Evolutionary conservation across 2,113 vertebrate species (phyloP), one percentile per base, ranked within the genome.

Genomic region (Alethe diademata): DNA sequence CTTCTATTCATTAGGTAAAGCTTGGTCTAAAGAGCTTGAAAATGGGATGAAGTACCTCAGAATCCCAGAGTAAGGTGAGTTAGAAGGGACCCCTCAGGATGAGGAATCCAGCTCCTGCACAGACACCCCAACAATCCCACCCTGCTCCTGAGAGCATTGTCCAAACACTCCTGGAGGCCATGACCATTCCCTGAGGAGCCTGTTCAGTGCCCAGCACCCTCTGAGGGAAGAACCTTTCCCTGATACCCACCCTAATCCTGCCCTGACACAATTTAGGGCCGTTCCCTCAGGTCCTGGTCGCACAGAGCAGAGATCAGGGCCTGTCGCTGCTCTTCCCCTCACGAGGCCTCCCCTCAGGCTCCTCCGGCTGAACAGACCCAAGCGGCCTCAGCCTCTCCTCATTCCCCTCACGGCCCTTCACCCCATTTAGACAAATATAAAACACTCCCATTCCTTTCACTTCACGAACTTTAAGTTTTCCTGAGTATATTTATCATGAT

Each of bases 141-240:
- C 35, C 43, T 75, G 71, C 12, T 19, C 51, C 71, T 43, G 31
- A 11, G 19, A 35, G 16, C 0, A 0, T 0, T 86, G 25, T 50
- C 20, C 61, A 50, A 86, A 12, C 0, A 0, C 16, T 26, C 5
- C 35, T 16, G 42, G 28, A 65, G 36, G 36, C 53, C 0, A 1
- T 75, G 61, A 0, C 71, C 36, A 36, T 58, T 53, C 25, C 43
- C 36, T 12, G 61, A 35, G 50, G 36, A 66, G 19, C 36, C 61
- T 42, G 43, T 0, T 2, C 61, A 75, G 51, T 75, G 43, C 13
- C 22, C 3, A 13, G 0, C 24, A 50, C 25, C 29, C 17, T 58
- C 71, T 50, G 53, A 13, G 60, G 31, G 4, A 48, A 58, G 25
- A 58, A 42, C 31, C 31, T 75, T 57, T 48, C 0, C 57, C 43